A percentile compares a stretch with the other conserved stretches of the same genome.
phyloP scores from a whole-genome alignment of 1,140 invertebrate species.

The Platorchestia sp. region DNA sequence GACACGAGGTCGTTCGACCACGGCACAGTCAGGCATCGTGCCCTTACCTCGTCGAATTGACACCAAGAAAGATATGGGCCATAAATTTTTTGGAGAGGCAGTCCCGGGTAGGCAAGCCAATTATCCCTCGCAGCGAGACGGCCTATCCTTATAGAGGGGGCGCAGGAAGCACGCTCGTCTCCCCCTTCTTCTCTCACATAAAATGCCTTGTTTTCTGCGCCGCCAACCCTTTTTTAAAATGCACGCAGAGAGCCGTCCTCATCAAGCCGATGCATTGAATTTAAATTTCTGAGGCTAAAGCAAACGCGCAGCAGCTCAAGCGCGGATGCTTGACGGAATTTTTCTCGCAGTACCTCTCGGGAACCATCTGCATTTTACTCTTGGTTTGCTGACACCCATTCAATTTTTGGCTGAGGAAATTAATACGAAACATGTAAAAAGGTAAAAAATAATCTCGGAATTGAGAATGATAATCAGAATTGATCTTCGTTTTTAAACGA shows the following conservation, averaged over 20 bases:
- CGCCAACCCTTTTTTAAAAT: background rate
- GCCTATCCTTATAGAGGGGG: conserved; percentile 20
- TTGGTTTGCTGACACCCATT: background rate
- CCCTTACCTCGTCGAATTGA: conserved; percentile 17
- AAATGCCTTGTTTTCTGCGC: background rate
- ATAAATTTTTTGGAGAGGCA: conserved; percentile 34
- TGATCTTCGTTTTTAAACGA: background rate
- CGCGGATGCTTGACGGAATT: background rate
- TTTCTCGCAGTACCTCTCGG: background rate
- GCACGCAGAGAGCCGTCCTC: background rate
- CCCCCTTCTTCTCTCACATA: background rate
- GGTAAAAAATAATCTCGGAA: background rate
- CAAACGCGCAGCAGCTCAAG: background rate
- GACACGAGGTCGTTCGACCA: background rate
- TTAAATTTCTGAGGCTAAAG: background rate
- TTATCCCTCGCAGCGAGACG: conserved; percentile 15
- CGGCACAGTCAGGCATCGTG: background rate
- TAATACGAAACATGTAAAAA: background rate
- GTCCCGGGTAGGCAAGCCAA: background rate
- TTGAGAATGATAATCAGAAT: background rate
- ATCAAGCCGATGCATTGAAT: background rate
- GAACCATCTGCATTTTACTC: background rate
- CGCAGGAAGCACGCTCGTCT: conserved; percentile 13
- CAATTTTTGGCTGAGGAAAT: background rate
- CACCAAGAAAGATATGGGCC: conserved; percentile 26